Percentiles rank a stretch among this genome's conserved stretches.
phyloP scores from a whole-genome alignment of 2,113 vertebrate species.

The Mellivora capensis region DNA sequence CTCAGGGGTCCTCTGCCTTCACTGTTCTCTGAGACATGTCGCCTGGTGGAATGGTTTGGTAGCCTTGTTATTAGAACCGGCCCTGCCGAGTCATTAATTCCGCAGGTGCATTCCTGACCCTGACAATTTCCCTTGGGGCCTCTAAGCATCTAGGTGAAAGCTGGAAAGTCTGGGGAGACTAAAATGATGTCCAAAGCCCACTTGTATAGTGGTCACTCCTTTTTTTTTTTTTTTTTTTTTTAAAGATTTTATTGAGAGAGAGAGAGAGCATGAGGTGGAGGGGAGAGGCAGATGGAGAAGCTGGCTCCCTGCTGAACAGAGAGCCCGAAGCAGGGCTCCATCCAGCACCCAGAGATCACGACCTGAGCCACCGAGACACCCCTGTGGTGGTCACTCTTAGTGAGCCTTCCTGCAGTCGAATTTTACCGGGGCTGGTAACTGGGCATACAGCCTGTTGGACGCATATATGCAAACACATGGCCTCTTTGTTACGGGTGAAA shows the following conservation, averaged over 20 bases:
- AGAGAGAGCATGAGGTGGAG: neutral
- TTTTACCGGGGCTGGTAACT: neutral
- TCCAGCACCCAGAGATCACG: neutral
- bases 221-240: neutral
- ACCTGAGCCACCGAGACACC: neutral
- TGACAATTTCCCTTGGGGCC: neutral
- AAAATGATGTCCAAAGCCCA: neutral
- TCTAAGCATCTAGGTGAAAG: neutral
- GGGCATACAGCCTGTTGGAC: fast-evolving
- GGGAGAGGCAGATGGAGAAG: neutral
- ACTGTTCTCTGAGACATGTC: neutral
- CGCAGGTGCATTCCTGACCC: neutral
- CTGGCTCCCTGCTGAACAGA: neutral
- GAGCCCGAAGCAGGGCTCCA: neutral
- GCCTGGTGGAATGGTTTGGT: slow-evolving; percentile 18
- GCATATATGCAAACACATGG: neutral
- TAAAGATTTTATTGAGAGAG: neutral
- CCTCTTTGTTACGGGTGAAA: neutral
- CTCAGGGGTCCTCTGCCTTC: neutral
- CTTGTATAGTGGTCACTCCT: neutral
- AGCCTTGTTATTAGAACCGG: neutral
- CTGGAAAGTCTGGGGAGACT: neutral
- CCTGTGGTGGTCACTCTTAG: neutral
- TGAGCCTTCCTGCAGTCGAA: neutral
- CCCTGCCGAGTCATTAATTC: neutral